phyloP scores from a whole-genome alignment of 2,113 vertebrate genomes.

The Hippolais icterina region DNA sequence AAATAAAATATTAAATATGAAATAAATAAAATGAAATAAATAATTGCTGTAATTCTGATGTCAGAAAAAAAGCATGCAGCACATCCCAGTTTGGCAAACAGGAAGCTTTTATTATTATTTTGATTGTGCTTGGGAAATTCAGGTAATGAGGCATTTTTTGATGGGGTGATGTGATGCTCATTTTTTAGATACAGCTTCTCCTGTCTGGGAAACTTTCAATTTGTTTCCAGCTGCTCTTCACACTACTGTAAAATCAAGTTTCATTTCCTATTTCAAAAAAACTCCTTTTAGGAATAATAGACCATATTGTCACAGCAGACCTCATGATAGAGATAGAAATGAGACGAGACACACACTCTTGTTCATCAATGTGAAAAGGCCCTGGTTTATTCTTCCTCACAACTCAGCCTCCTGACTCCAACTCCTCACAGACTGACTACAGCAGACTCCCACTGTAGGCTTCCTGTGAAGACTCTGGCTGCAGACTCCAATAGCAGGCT shows the following conservation, averaged over 20 bases:
- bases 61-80: background rate
- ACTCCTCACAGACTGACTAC: background rate
- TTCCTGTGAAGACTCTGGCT: background rate
- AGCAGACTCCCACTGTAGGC: background rate
- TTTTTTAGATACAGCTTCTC: background rate
- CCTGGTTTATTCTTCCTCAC: background rate
- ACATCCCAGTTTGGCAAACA: background rate
- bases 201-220: background rate
- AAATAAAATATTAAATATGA: too few species aligned
- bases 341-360: background rate
- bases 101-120: background rate
- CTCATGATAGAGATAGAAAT: background rate
- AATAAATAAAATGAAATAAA: too few species aligned
- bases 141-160: background rate
- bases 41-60: background rate
- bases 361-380: background rate
- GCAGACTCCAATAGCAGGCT: background rate
- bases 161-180: accelerated
- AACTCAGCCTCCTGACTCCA: background rate
- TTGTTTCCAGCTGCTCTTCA: background rate
- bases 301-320: background rate
- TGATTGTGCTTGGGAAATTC: background rate
- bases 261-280: background rate
- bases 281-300: background rate
- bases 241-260: background rate